Conservation (phyloP, 2,797 vertebrate species). For the Ctenochaetus hawaiiensis region DNA sequence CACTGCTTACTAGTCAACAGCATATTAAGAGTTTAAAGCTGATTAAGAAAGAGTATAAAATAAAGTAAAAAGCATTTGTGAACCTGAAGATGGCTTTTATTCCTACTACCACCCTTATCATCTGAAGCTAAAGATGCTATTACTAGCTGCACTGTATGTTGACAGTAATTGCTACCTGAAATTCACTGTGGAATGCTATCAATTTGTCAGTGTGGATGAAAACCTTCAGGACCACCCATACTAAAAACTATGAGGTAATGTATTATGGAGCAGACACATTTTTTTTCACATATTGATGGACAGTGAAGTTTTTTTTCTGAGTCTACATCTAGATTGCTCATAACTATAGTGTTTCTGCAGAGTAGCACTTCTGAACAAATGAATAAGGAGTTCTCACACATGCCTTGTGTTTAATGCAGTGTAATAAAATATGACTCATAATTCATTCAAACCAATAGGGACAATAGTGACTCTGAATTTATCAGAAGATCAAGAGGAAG, state of each 20-base stretch:
- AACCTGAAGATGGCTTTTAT: background rate
- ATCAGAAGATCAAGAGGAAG: background rate
- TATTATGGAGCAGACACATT: background rate
- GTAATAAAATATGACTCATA: background rate
- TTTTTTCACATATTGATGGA: background rate
- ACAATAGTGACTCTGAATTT: background rate
- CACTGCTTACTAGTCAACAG: too few species aligned
- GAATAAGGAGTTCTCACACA: background rate
- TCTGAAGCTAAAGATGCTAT: slow-evolving; percentile 5
- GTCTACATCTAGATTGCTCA: background rate
- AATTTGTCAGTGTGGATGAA: slow-evolving; percentile 36
- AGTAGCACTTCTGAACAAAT: background rate
- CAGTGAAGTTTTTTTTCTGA: background rate
- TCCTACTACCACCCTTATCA: background rate
- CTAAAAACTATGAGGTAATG: background rate
- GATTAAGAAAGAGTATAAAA: background rate
- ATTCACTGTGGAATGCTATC: slow-evolving; percentile 38
- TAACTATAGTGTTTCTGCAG: background rate
- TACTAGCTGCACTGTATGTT: background rate
- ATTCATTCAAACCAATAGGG: background rate
- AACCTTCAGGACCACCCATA: slow-evolving; percentile 23
- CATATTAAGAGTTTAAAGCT: background rate
- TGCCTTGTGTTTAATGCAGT: background rate
- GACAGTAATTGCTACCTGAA: slow-evolving; percentile 55
- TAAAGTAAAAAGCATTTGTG: background rate